phyloP scores from a whole-genome alignment of 2,888 invertebrate species.

The Digitonthophagus gazella region DNA sequence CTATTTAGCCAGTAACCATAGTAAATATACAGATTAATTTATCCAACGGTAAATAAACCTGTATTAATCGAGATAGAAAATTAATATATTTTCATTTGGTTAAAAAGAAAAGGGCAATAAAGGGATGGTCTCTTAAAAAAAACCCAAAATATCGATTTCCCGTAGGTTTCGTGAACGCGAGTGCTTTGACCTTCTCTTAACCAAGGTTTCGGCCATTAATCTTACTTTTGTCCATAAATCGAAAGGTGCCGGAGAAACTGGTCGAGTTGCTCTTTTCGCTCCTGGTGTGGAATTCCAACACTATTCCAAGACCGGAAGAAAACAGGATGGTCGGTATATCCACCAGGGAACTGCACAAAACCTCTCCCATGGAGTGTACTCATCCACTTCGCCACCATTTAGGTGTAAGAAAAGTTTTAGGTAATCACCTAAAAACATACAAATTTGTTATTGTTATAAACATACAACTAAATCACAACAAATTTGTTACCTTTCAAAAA shows the following conservation, averaged over 20 bases:
- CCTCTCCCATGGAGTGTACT: slow-evolving; percentile 72
- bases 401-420: slow-evolving; percentile 76
- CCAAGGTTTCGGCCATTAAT: slow-evolving; percentile 36
- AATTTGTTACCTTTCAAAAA: too few species aligned
- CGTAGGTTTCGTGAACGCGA: background rate
- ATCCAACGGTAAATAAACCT: too few species aligned
- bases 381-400: slow-evolving; percentile 69
- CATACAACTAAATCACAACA: slow-evolving; percentile 65
- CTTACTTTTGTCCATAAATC: slow-evolving; percentile 77
- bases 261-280: slow-evolving; percentile 58
- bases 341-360: slow-evolving; percentile 67
- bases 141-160: slow-evolving; percentile 2
- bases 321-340: slow-evolving; percentile 72
- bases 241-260: slow-evolving; percentile 74
- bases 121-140: too few species aligned
- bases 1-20: too few species aligned
- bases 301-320: slow-evolving; percentile 71
- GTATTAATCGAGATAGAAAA: too few species aligned
- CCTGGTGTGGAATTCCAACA: slow-evolving; percentile 71
- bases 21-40: too few species aligned
- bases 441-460: too few species aligned
- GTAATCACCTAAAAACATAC: slow-evolving; percentile 75
- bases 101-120: background rate
- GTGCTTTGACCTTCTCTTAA: slow-evolving; percentile 1
- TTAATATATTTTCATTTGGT: background rate